Percentiles rank a stretch among this genome's conserved stretches.
phyloP scores from a whole-genome alignment of 2,888 invertebrate genomes.

The Seira musarum region DNA sequence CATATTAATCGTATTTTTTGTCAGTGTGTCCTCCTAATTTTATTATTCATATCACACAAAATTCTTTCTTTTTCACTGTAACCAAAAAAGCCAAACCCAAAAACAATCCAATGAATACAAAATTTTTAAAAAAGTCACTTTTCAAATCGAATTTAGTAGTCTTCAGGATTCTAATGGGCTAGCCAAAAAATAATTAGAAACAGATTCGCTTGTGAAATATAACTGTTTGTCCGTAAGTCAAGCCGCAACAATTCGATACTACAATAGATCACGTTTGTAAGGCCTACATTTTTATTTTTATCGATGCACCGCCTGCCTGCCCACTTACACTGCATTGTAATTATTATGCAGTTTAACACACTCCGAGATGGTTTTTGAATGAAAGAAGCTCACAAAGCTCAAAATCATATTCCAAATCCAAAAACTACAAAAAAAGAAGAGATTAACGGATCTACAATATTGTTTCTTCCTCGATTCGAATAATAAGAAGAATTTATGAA shows the following conservation, averaged over 20 bases:
- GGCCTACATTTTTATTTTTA: conserved; percentile 64
- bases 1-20: conserved; percentile 23
- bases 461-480: no score
- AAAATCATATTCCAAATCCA: conserved; percentile 66
- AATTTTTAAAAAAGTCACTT: no score
- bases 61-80: conserved; percentile 36
- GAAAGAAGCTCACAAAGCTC: no score
- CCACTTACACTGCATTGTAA: no score
- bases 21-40: conserved; percentile 48
- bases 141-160: no score
- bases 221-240: neutral
- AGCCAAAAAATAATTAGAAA: conserved; percentile 53
- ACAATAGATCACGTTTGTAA: no score
- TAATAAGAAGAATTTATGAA: no score
- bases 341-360: no score
- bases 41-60: neutral
- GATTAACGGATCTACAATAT: conserved; percentile 50
- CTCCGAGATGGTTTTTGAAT: no score
- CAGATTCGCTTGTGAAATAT: neutral
- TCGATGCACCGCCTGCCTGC: neutral
- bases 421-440: conserved; percentile 23
- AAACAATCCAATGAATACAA: no score
- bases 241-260: conserved; percentile 17
- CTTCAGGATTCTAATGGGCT: conserved; percentile 63
- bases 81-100: no score